Evolutionary conservation across 2,797 vertebrate species (phyloP).

Genomic region (Pteronotus mesoamericanus): DNA sequence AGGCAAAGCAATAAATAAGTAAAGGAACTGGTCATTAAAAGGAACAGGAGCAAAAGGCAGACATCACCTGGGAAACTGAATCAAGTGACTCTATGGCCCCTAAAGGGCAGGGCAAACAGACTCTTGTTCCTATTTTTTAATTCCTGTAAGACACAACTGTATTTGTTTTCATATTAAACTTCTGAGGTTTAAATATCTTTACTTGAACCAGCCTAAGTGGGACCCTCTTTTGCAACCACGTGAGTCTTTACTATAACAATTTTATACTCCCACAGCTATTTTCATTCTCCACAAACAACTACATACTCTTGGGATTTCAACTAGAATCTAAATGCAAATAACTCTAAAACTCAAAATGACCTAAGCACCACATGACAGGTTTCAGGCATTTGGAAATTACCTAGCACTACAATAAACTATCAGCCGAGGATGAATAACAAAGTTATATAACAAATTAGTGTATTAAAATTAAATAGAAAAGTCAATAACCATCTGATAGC

Average conservation of each 20-base stretch:
- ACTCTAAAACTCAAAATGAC: not conserved
- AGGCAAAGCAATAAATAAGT: not conserved
- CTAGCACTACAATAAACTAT: not conserved
- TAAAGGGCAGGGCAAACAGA: not conserved
- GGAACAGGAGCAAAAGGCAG: not conserved
- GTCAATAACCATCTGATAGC: not conserved
- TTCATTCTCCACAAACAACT: not conserved
- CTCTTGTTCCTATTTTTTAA: not conserved
- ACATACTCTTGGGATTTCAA: not conserved
- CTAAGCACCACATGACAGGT: not conserved
- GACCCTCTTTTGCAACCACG: not conserved
- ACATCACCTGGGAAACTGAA: not conserved
- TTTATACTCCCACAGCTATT: not conserved
- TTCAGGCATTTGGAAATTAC: not conserved
- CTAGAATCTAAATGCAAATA: not conserved
- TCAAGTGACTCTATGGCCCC: not conserved
- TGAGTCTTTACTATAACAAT: not conserved
- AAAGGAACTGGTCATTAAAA: not conserved
- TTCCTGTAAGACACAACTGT: not conserved
- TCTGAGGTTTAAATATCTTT: not conserved
- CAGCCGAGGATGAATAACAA: not conserved
- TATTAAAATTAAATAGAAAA: not conserved
- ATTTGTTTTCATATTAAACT: not conserved
- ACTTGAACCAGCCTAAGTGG: not conserved
- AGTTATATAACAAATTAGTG: not conserved